These are phyloP conservation scores for Elephantulus edwardii DNA, from an alignment of 2,113 vertebrate species.

Conservation along the genomic window DNA sequence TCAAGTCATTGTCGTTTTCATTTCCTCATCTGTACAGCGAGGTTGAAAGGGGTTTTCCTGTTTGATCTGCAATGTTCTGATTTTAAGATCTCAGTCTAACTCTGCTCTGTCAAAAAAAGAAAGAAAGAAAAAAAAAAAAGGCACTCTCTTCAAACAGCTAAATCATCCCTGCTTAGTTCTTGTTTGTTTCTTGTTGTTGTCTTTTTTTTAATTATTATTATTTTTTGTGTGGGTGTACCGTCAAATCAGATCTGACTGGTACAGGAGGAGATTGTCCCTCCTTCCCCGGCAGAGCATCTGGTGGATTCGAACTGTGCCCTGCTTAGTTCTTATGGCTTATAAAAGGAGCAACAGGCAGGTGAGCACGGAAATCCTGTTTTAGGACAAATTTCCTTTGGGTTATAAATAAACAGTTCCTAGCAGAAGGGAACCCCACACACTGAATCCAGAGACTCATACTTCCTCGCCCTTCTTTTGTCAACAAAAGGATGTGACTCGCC, in stretches of 20 bases:
- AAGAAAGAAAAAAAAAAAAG: too few relatives aligned
- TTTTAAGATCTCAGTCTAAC: background rate
- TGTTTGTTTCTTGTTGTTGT: too few relatives aligned
- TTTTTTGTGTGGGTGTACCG: too few relatives aligned
- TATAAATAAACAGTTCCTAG: slow-evolving; percentile 25
- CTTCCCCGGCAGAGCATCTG: too few relatives aligned
- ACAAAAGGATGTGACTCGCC: slow-evolving; percentile 71
- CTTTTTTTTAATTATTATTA: too few relatives aligned
- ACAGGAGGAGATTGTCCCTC: too few relatives aligned
- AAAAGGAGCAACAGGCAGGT: background rate
- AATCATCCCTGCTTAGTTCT: background rate
- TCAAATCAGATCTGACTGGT: too few relatives aligned
- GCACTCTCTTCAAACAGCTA: background rate
- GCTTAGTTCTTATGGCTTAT: background rate
- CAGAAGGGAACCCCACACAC: background rate
- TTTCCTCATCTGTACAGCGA: background rate
- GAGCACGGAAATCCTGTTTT: slow-evolving; percentile 53
- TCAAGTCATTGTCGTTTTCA: background rate
- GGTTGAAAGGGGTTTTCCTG: background rate
- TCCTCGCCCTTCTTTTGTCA: slow-evolving; percentile 70
- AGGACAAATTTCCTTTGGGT: slow-evolving; percentile 75
- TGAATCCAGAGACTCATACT: slow-evolving; percentile 28
- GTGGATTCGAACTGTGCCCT: too few relatives aligned
- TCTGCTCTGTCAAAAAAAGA: background rate
- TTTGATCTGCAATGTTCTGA: background rate